Conservation (phyloP, 2,113 vertebrate genomes). For the Hassar affinis region DNA sequence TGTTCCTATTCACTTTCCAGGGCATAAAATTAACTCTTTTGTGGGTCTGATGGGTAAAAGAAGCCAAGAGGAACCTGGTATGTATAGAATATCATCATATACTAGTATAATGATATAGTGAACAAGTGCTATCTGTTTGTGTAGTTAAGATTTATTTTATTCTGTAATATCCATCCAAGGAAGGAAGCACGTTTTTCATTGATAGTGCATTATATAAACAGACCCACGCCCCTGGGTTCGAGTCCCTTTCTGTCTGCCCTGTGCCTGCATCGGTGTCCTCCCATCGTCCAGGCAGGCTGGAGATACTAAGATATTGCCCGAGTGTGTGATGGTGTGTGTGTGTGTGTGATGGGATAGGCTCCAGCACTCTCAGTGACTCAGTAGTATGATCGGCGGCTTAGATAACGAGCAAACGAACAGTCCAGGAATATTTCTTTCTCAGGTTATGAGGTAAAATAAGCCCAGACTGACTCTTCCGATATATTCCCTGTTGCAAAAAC, state of each 20-base stretch:
- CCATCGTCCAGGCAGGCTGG: background rate
- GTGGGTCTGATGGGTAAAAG: constrained; percentile 98
- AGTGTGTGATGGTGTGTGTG: no score
- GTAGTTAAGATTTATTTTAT: background rate
- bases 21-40: constrained; percentile 96
- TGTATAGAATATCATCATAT: constrained; percentile 33
- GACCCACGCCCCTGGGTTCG: no score
- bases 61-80: constrained; percentile 88
- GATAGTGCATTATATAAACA: no score
- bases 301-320: no score
- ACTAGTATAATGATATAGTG: no score
- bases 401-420: no score
- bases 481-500: background rate
- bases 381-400: no score
- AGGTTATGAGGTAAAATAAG: background rate
- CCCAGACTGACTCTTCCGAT: background rate
- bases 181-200: background rate
- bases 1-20: constrained; percentile 65
- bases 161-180: background rate
- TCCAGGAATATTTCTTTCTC: background rate
- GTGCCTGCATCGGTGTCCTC: no score
- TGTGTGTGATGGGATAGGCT: no score
- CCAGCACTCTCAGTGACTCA: no score
- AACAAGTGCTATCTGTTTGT: background rate
- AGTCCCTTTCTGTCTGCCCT: no score